phyloP scores from a whole-genome alignment of 1,140 invertebrate genomes.

The Coptotermes formosanus region DNA sequence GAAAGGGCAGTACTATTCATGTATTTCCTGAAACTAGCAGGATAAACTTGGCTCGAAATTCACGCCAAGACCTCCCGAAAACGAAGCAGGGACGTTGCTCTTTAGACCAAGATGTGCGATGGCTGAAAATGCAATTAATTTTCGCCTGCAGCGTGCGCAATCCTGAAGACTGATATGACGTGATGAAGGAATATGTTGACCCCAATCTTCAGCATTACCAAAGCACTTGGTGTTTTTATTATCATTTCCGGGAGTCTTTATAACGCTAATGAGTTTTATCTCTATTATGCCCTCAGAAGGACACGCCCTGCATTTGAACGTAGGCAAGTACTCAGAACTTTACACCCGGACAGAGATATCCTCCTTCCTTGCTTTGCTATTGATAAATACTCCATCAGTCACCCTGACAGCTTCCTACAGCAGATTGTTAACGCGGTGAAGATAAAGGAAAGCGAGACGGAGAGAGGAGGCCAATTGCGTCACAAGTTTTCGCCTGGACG shows the following conservation, averaged over 20 bases:
- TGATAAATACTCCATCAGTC: conserved; percentile 16
- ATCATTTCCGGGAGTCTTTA: background rate
- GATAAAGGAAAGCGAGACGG: background rate
- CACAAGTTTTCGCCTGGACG: background rate
- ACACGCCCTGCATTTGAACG: background rate
- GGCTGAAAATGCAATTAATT: too few relatives aligned
- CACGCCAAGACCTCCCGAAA: too few relatives aligned
- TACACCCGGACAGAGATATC: background rate
- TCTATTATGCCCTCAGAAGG: background rate
- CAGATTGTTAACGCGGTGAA: background rate
- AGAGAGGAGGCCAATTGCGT: background rate
- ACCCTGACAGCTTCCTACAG: background rate
- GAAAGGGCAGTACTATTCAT: too few relatives aligned
- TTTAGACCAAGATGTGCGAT: too few relatives aligned
- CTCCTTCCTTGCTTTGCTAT: background rate
- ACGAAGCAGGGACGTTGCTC: too few relatives aligned
- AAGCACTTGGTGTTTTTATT: background rate
- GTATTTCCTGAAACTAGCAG: too few relatives aligned
- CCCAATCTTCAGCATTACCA: background rate
- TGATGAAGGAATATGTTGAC: too few relatives aligned
- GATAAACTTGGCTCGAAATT: too few relatives aligned
- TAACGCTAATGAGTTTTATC: background rate
- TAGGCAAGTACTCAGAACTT: background rate
- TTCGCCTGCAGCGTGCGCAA: too few relatives aligned
- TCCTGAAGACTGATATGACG: too few relatives aligned